phyloP scores from a whole-genome alignment of 2,888 invertebrate genomes.

The Troides aeacus region DNA sequence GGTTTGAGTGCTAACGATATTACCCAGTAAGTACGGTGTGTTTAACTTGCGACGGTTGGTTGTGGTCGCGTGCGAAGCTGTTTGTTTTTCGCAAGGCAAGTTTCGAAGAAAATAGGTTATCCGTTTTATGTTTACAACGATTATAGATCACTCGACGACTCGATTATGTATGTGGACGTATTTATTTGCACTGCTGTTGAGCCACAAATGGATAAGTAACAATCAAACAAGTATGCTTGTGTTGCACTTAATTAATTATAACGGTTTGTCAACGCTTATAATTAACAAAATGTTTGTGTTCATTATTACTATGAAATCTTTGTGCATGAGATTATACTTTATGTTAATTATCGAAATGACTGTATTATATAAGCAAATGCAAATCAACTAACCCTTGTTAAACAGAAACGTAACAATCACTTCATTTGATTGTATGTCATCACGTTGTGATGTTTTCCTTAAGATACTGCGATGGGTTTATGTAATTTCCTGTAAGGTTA shows the following conservation, averaged over 20 bases:
- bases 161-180: constrained; percentile 1
- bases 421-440: constrained; percentile 5
- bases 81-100: neutral
- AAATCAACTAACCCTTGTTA: neutral
- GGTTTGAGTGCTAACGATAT: neutral
- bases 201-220: constrained; percentile 4
- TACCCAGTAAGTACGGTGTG: constrained; percentile 25
- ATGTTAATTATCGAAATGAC: neutral
- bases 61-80: neutral
- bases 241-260: neutral
- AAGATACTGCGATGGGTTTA: neutral
- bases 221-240: constrained; percentile 11
- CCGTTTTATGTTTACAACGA: constrained; percentile 4
- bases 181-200: constrained; percentile 11
- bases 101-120: constrained; percentile 19
- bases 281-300: constrained; percentile 1
- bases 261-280: neutral
- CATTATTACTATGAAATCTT: neutral
- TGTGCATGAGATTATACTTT: neutral
- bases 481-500: neutral
- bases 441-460: neutral
- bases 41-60: neutral
- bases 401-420: neutral
- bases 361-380: neutral
- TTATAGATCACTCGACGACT: constrained; percentile 7